Evolutionary conservation across 2,888 invertebrate genomes (phyloP).

Genomic region (Apamea monoglypha): DNA sequence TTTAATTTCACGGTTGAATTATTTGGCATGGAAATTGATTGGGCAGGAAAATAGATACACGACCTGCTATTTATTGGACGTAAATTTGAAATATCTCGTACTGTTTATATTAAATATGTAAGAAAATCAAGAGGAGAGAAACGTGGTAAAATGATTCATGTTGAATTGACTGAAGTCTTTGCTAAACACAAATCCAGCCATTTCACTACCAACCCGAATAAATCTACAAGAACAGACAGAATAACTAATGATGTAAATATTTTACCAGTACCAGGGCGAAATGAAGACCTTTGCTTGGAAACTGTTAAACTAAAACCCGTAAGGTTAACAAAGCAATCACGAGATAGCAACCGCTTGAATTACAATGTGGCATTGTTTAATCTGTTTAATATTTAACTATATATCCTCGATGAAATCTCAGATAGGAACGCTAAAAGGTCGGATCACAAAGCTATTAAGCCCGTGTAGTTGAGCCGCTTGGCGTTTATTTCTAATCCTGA

Average conservation of each 20-base stretch:
- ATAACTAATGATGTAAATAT: slow-evolving; percentile 59
- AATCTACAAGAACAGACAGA: slow-evolving; percentile 39
- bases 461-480: slow-evolving; percentile 53
- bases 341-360: slow-evolving; percentile 43
- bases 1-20: slow-evolving; percentile 63
- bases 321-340: slow-evolving; percentile 52
- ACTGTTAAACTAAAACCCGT: slow-evolving; percentile 41
- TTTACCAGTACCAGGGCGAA: slow-evolving; percentile 42
- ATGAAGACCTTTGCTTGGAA: slow-evolving; percentile 39
- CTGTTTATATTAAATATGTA: not conserved
- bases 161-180: slow-evolving; percentile 16
- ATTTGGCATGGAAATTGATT: slow-evolving; percentile 28
- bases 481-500: slow-evolving; percentile 61
- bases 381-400: slow-evolving; percentile 58
- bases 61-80: not conserved
- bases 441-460: slow-evolving; percentile 54
- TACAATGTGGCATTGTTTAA: slow-evolving; percentile 54
- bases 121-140: not conserved
- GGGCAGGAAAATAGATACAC: not conserved
- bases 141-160: not conserved
- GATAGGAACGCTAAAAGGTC: slow-evolving; percentile 49
- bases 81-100: not conserved
- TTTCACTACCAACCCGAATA: slow-evolving; percentile 32
- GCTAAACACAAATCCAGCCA: slow-evolving; percentile 40
- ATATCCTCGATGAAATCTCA: slow-evolving; percentile 52